Conservation (phyloP, 2,797 vertebrate genomes). For the Uromys caudimaculatus region DNA sequence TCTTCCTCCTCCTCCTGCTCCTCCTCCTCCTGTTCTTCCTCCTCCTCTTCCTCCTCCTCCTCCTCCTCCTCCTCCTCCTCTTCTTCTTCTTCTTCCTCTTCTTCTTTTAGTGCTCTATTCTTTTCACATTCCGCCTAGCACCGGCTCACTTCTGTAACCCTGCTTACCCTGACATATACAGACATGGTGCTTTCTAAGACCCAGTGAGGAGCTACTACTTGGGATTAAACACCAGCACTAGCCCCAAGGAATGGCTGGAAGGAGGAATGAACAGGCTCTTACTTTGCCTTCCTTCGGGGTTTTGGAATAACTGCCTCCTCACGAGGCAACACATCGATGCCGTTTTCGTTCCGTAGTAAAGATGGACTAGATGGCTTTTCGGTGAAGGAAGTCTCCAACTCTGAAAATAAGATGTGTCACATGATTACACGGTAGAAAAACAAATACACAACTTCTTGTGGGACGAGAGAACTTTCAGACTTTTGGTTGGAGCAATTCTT, state of each 20-base stretch:
- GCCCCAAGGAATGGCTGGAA: not conserved
- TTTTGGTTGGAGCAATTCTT: conserved; percentile 37
- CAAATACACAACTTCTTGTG: not conserved
- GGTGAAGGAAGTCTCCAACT: conserved; percentile 87
- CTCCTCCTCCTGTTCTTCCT: not conserved
- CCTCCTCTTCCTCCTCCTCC: too few relatives aligned
- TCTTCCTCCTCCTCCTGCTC: not conserved
- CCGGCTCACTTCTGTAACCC: conserved; percentile 16
- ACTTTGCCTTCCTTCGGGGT: conserved; percentile 93
- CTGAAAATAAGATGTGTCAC: conserved; percentile 82
- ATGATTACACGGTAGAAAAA: conserved; percentile 18
- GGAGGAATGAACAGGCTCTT: conserved; percentile 79
- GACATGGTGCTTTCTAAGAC: not conserved
- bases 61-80: not conserved
- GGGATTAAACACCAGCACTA: not conserved
- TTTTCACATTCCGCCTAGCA: conserved; percentile 47
- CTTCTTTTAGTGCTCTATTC: conserved; percentile 9
- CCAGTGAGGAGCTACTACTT: conserved; percentile 27
- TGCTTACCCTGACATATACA: not conserved
- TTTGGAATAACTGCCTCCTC: conserved; percentile 91
- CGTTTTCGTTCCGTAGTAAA: conserved; percentile 91
- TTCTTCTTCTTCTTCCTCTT: too few relatives aligned
- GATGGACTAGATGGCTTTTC: conserved; percentile 80
- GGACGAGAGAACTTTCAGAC: conserved; percentile 43
- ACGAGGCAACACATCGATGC: conserved; percentile 87